Evolutionary conservation across 2,888 invertebrate species (phyloP), one percentile per base, ranked within the genome.

Genomic region (Neria commutata): DNA sequence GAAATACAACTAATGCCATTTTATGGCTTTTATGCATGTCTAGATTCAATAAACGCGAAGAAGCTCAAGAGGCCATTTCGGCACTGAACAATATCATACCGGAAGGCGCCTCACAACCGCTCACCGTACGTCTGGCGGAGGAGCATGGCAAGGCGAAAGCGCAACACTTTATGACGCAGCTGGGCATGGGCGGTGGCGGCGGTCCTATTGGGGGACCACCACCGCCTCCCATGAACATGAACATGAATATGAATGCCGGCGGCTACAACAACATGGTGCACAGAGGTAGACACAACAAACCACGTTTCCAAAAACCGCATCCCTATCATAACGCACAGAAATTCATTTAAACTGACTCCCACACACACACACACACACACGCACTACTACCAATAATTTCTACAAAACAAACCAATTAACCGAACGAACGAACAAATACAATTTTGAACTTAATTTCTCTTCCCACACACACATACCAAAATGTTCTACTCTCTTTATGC

Each of bases 51-150:
- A 91, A 91, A 74, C 87, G 92, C 56, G 91, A 92, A 76, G 93
- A 95, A 80, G 95, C 96, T 19, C 92, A 94, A 76, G 91, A 91
- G 69, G 95, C 96, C 60, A 95, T 95, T 75, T 88, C 89, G 48
- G 89, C 89, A 64, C 83, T 96, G 67, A 92, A 95, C 80, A 92
- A 92, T 67, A 90, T 90, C 63, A 89, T 92, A 81, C 90, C 93
- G 53, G 91, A 91, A 69, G 94, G 93, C 66, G 90, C 91, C 61
- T 88, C 89, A 62, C 91, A 93, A 77, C 91, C 94, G 21, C 84
- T 97, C 46, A 87, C 89, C 66, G 93, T 96, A 23, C 82, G 85
- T 47, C 81, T 86, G 65, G 82, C 82, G 56, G 82, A 82, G 71
- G 82, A 82, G 70, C 82, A 82, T 64, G 82, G 82, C 64, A 81